phyloP scores from a whole-genome alignment of 2,888 invertebrate species.

The Epirrhoe tristata region DNA sequence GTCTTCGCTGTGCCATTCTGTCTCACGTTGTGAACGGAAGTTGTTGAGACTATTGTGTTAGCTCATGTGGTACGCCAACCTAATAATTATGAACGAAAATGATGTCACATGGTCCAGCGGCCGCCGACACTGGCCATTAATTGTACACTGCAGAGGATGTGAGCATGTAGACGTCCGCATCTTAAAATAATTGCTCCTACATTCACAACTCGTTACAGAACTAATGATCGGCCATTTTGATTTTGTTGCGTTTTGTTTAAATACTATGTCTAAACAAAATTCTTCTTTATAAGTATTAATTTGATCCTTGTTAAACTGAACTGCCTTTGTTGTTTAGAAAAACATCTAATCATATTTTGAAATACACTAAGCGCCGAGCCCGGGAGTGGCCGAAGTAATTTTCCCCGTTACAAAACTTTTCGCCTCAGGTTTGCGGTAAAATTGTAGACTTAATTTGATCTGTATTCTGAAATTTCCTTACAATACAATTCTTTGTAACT shows the following conservation, averaged over 20 bases:
- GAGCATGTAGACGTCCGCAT: constrained; percentile 32
- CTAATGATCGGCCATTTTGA: constrained; percentile 33
- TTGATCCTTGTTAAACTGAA: neutral
- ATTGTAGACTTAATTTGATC: constrained; percentile 49
- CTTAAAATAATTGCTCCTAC: constrained; percentile 47
- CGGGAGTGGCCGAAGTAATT: constrained; percentile 51
- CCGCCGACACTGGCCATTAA: constrained; percentile 44
- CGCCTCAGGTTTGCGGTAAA: constrained; percentile 46
- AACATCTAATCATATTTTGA: constrained; percentile 52
- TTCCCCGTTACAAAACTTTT: constrained; percentile 51
- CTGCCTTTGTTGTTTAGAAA: constrained; percentile 37
- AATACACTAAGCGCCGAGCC: constrained; percentile 48
- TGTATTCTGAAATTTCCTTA: constrained; percentile 52
- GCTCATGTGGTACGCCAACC: constrained; percentile 39
- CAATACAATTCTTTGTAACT: constrained; percentile 46
- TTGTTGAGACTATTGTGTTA: constrained; percentile 41
- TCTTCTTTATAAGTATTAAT: neutral
- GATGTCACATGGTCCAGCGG: constrained; percentile 46
- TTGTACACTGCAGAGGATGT: constrained; percentile 38
- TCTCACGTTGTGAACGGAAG: constrained; percentile 42
- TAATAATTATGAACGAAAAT: constrained; percentile 47
- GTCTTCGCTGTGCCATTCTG: constrained; percentile 30
- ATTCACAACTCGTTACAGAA: constrained; percentile 31
- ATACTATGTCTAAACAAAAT: neutral
- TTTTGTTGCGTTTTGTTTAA: constrained; percentile 1